phyloP scores from a whole-genome alignment of 2,888 invertebrate species.

The Lamellibrachia columna region DNA sequence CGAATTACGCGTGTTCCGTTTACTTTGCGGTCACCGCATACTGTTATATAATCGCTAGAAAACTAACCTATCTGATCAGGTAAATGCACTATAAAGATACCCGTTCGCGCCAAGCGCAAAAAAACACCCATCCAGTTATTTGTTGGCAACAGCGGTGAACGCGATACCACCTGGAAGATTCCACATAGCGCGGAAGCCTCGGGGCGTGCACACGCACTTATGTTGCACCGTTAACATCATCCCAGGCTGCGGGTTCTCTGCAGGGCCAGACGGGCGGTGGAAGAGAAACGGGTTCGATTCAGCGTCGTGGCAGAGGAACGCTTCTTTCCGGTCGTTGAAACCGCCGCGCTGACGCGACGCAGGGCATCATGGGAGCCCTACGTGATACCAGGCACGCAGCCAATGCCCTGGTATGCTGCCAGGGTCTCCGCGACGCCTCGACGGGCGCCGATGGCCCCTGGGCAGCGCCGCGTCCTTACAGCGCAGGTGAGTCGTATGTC shows the following conservation, averaged over 20 bases:
- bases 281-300: neutral
- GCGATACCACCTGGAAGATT: too few relatives aligned
- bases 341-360: neutral
- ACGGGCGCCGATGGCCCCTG: neutral
- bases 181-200: too few relatives aligned
- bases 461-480: neutral
- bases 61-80: too few relatives aligned
- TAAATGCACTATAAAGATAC: too few relatives aligned
- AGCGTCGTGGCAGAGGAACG: neutral
- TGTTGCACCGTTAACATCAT: too few relatives aligned
- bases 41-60: too few relatives aligned
- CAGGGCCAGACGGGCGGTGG: neutral
- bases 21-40: too few relatives aligned
- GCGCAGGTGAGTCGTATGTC: neutral
- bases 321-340: neutral
- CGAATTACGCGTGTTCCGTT: too few relatives aligned
- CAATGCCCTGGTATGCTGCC: neutral
- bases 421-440: neutral
- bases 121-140: too few relatives aligned
- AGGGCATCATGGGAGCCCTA: neutral
- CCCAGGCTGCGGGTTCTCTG: neutral
- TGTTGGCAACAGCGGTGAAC: too few relatives aligned
- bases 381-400: neutral
- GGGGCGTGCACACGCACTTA: too few relatives aligned
- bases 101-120: too few relatives aligned